These are phyloP conservation scores for Cephalopholis sonnerati DNA, from an alignment of 2,113 vertebrate species.

Conservation along the genomic window DNA sequence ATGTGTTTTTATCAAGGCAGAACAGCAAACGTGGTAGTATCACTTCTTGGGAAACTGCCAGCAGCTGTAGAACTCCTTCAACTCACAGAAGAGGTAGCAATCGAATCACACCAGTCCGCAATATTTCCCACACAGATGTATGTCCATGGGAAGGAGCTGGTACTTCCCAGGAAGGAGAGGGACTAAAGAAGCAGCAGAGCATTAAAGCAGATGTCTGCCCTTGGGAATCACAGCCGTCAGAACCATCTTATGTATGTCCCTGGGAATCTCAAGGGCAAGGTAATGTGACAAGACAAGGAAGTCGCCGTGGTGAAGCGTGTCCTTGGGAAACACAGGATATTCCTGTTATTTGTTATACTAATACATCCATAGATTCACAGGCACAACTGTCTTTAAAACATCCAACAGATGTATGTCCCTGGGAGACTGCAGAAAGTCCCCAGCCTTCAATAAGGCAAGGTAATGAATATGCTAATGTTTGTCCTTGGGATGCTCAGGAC, in stretches of 20 bases:
- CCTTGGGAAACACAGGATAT: slow-evolving; percentile 65
- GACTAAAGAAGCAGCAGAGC: slow-evolving; percentile 58
- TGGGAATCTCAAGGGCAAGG: slow-evolving; percentile 73
- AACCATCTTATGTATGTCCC: slow-evolving; percentile 59
- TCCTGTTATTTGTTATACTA: slow-evolving; percentile 32
- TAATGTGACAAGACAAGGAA: slow-evolving; percentile 42
- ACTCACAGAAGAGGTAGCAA: slow-evolving; percentile 75
- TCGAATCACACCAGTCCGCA: slow-evolving; percentile 62
- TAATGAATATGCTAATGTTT: slow-evolving; percentile 68
- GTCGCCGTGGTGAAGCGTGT: slow-evolving; percentile 33
- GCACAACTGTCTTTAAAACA: slow-evolving; percentile 47
- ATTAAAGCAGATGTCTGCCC: slow-evolving; percentile 75
- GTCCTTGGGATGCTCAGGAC: slow-evolving; percentile 73
- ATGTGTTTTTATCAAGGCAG: slow-evolving; percentile 75
- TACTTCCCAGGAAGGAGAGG: slow-evolving; percentile 52
- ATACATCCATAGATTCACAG: slow-evolving; percentile 40
- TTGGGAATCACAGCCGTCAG: slow-evolving; percentile 47
- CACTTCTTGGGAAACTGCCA: slow-evolving; percentile 73
- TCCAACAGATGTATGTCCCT: slow-evolving; percentile 59
- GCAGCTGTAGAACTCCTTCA: slow-evolving; percentile 80
- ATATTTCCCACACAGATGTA: slow-evolving; percentile 68
- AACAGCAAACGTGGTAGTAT: slow-evolving; percentile 75
- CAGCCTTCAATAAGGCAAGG: slow-evolving; percentile 56
- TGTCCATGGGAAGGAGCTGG: slow-evolving; percentile 79
- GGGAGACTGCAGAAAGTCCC: slow-evolving; percentile 63